Evolutionary conservation across 1,140 invertebrate genomes (phyloP), one percentile per base, ranked within the genome.

Genomic region (Hyphantria cunea): DNA sequence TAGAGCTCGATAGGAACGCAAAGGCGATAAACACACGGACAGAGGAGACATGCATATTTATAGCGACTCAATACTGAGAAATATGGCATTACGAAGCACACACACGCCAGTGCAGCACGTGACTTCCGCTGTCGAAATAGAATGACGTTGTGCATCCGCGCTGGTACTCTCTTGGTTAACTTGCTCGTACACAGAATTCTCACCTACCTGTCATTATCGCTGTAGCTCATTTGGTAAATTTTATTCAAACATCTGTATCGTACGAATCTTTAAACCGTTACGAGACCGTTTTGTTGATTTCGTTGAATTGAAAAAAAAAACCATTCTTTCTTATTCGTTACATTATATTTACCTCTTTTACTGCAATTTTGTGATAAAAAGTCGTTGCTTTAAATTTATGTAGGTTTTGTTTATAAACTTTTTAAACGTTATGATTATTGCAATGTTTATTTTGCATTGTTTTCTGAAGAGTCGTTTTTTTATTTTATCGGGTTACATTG

Each of bases 51-150:
- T 70, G 70, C 67, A 71, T 83, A 81, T 83, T 79, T 78, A 80
- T 82, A 78, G 68, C 68, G 68, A 45, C 68, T 72, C 64, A 55
- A 66, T 80, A 78, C 79, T 60, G 47, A 56, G 78, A 84, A 78
- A 39, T 65, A 70, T 75, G 72, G 74, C 78, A 78, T 80, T 80
- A 70, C 66, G 70, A 71, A 79, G 72, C 72, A 73, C 67, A 64
- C 71, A 69, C 42, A 64, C 73, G 58, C 70, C 64, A 66, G 66
- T 48, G 62, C 42, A 62, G 60, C 82, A 78, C 82, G 76, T 80
- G 79, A 84, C 76, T 80, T 86, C 83, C 83, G 81, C 54, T 70
- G 72, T 74, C 70, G 66, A 82, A 84, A 86, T 83, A 78, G 80
- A 80, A 59, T 64, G 48, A 75, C 63, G 61, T 52, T 66, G n/a